phyloP scores from a whole-genome alignment of 2,113 vertebrate genomes.

The Struthio camelus region DNA sequence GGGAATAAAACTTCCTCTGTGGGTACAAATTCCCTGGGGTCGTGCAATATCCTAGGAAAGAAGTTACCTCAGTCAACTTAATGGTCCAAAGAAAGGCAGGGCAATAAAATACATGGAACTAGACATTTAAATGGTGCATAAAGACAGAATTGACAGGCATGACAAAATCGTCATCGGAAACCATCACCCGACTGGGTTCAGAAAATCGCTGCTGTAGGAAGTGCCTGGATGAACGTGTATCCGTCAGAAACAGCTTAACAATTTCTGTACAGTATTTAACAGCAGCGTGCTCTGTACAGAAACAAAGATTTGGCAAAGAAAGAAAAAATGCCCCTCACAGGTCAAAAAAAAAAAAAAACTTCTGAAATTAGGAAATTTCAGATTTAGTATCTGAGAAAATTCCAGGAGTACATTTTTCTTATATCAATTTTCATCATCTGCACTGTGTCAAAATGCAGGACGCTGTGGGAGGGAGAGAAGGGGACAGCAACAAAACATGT shows the following conservation, averaged over 20 bases:
- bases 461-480: background rate
- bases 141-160: background rate
- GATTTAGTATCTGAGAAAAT: background rate
- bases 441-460: background rate
- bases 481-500: background rate
- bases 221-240: background rate
- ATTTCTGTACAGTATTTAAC: background rate
- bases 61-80: background rate
- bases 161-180: background rate
- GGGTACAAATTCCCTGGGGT: background rate
- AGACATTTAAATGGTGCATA: background rate
- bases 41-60: background rate
- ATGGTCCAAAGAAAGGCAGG: background rate
- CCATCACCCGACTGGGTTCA: background rate
- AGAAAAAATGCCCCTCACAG: background rate
- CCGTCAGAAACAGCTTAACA: background rate
- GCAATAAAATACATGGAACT: background rate
- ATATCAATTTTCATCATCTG: background rate
- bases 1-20: background rate
- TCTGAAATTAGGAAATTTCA: background rate
- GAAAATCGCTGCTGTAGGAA: background rate
- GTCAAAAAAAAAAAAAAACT: too few relatives aligned
- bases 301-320: background rate
- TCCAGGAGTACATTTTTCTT: background rate
- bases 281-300: rapidly evolving